Base-by-base conservation (phyloP, 2,113 vertebrate genomes). In the Seriola aureovittata region DNA sequence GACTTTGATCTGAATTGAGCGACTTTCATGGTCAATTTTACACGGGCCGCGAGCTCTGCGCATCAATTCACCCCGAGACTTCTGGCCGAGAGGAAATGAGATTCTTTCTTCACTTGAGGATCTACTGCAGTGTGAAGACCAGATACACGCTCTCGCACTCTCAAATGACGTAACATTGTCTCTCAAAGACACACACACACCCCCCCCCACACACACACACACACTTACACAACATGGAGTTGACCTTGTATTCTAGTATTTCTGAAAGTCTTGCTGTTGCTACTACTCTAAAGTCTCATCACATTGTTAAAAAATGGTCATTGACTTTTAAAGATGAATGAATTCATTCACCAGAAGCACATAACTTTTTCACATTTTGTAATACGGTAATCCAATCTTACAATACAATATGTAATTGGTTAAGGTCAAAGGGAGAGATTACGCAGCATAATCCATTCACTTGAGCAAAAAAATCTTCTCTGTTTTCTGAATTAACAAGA, bases 11-110 rank as follows among this genome's bases (percentile, higher is more conserved):
- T 91, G 85, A 94, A 93, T 84, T 88, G 91, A 94, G 70, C 50
- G 88, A 90, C 92, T 93, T 94, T 93, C 91, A 92, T 89, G 89
- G 90, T 94, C 90, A 91, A 93, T 93, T 93, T 93, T 92, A 84
- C 91, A 89, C 50, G 73, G 84, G 52, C 76, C 52, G 57, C 69
- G 69, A 78, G 83, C 89, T 85, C 82, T 23, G 69, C 38, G 80
- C 89, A 89, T 90, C 82, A 85, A 87, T 93, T 90, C 88, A 80
- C 80, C 85, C 86, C 19, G 42, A 90, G 84, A 79, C 63, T 84
- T 88, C 91, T 78, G 80, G 73, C 73, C 44, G 17, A 67, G 73
- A 88, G 88, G 79, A 94, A 90, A 91, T 90, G 64, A 91, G 74
- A 87, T 84, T 86, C 76, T 75, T 83, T 81, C 90, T 88, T 77